Percentiles rank a stretch among this genome's conserved stretches.
Evolutionary conservation across 1,140 invertebrate species (phyloP).

Genomic region (Pseudomyrmex cubaensis): DNA sequence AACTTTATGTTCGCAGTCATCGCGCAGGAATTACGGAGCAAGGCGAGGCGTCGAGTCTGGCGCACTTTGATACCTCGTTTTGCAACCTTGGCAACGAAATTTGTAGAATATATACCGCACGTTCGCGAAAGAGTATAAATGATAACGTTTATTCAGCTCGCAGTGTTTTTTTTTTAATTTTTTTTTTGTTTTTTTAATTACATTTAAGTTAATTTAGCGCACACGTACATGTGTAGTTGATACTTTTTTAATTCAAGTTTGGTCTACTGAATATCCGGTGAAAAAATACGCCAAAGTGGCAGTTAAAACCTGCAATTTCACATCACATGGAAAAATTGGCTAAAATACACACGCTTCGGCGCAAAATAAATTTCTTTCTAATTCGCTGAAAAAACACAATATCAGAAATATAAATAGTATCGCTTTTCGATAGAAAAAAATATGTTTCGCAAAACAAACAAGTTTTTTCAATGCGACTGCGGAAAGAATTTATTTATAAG

Average conservation of each 20-base stretch:
- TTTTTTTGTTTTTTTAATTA: background rate
- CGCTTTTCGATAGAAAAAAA: no score
- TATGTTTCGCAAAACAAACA: no score
- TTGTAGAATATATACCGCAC: background rate
- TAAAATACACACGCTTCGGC: no score
- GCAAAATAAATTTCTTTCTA: no score
- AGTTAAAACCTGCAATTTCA: slow-evolving; percentile 4
- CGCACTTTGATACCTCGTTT: slow-evolving; percentile 21
- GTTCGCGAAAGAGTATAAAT: background rate
- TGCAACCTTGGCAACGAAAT: slow-evolving; percentile 8
- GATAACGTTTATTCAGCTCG: background rate
- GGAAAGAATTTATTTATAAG: no score
- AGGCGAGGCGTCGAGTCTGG: slow-evolving; percentile 1
- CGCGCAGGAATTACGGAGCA: background rate
- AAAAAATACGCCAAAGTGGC: background rate
- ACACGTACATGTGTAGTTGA: background rate
- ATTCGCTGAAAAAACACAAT: no score
- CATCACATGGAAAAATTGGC: no score
- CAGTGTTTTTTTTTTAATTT: background rate
- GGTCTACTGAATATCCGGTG: background rate
- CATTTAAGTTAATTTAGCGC: slow-evolving; percentile 22
- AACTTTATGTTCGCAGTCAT: slow-evolving; percentile 31
- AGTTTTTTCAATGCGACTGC: no score
- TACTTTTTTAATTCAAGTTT: background rate
- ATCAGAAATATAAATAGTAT: no score